These are phyloP conservation scores for Euproctis similis DNA, from an alignment of 2,888 invertebrate species.

Conservation along the genomic window DNA sequence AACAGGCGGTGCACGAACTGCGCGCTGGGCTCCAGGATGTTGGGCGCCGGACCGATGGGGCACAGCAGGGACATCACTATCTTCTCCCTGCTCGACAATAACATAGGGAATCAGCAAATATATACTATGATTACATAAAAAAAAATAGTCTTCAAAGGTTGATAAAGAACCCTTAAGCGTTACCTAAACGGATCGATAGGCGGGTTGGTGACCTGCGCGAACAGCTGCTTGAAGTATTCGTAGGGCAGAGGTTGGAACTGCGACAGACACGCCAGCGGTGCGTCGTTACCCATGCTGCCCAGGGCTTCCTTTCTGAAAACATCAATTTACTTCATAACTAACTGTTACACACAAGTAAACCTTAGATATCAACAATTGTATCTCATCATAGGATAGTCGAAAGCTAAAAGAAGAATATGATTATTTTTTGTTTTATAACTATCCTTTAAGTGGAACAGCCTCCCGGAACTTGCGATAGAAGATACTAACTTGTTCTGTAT, in stretches of 20 bases:
- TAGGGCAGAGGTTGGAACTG: conserved; percentile 95
- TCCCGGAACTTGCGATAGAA: too few relatives aligned
- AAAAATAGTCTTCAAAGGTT: too few relatives aligned
- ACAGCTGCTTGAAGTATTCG: conserved; percentile 98
- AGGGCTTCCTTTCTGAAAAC: conserved; percentile 92
- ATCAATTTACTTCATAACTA: too few relatives aligned
- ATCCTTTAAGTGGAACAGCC: too few relatives aligned
- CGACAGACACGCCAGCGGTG: conserved; percentile 97
- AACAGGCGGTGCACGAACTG: conserved; percentile 92
- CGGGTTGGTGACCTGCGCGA: conserved; percentile 99
- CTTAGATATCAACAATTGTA: too few relatives aligned
- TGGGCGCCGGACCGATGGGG: conserved; percentile 97
- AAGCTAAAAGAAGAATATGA: too few relatives aligned
- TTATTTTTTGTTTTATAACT: too few relatives aligned
- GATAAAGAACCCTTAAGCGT: background rate
- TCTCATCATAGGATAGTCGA: too few relatives aligned
- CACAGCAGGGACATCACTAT: conserved; percentile 99
- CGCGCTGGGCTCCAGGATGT: conserved; percentile 92
- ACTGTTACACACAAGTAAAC: too few relatives aligned
- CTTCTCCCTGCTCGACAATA: conserved; percentile 81
- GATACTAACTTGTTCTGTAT: conserved; percentile 92
- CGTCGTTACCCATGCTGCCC: conserved; percentile 99
- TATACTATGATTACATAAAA: too few relatives aligned
- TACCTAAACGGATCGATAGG: conserved; percentile 97
- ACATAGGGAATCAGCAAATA: too few relatives aligned